Percentiles rank a stretch among this genome's conserved stretches.
Conservation (phyloP, 2,888 invertebrate genomes). For the Apamea crenata region DNA sequence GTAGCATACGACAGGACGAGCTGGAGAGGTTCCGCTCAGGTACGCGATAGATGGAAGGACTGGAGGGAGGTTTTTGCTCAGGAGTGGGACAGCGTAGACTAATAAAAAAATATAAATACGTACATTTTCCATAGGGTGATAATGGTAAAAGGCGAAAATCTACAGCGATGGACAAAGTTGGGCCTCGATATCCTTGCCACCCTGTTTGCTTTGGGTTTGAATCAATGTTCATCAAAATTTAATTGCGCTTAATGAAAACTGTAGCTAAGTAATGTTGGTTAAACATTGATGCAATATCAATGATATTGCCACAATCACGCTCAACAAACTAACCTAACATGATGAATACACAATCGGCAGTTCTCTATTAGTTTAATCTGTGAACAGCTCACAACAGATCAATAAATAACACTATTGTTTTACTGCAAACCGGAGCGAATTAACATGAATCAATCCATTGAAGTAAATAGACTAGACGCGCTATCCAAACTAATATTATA, state of each 20-base stretch:
- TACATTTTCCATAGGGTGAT: background rate
- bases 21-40: background rate
- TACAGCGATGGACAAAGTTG: background rate
- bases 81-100: background rate
- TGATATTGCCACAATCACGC: background rate
- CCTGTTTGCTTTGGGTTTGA: background rate
- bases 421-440: background rate
- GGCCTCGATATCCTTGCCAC: background rate
- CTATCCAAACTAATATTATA: background rate
- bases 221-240: background rate
- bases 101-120: background rate
- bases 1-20: background rate
- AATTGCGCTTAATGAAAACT: background rate
- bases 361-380: background rate
- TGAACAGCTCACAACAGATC: background rate
- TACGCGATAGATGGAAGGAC: background rate
- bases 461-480: background rate
- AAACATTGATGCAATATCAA: background rate
- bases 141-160: background rate
- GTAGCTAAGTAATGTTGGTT: too few species aligned
- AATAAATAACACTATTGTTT: background rate
- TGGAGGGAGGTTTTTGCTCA: background rate
- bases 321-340: background rate
- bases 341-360: background rate
- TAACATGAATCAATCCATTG: background rate